Base-by-base conservation (phyloP, 1,140 invertebrate genomes). In the Coenobita brevimanus region DNA sequence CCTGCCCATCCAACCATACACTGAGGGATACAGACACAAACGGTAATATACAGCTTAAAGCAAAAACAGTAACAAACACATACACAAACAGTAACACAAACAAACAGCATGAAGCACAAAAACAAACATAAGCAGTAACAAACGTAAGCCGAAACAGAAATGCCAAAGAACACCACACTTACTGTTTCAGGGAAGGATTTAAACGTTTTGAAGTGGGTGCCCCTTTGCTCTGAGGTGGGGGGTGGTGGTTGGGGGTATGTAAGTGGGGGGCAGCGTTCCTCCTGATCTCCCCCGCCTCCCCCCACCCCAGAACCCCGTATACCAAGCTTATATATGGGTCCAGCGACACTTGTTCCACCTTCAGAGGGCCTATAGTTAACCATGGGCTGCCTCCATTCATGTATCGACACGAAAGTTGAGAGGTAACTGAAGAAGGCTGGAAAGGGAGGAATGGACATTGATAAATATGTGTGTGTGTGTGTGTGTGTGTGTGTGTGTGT, bases 251-350 rank as follows among this genome's bases (percentile, higher is more conserved):
- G 0, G 30, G 75, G 33, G 17, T 3, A 64, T 89, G 85, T 62
- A 60, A 79, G 83, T 81, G 89, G 73, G 60, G 21, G 64, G 88
- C 82, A 88, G 91, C 88, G 88, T 57, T 80, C 93, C 94, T 84
- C 92, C 93, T 36, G 94, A 94, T n/a, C 21, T 91, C 79, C n/a
- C 92, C 91, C 36, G 93, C 93, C 89, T 94, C 94, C 24, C 89
- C 81, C 33, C 93, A 92, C 4, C 92, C 93, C 24, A 95, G 91
- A 36, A 94, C 91, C 90, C 94, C 92, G 91, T 94, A 93, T 90
- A 93, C 93, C 21, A 94, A 81, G 1, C 93, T 92, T 69, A 95
- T 92, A 90, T 92, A 93, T 21, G 94, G 94, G 43, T 93, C 91
- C 6, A 92, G 89, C 86, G 93, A 92, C 41, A 93, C 86, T 10